Conservation (phyloP, 2,888 invertebrate genomes). For the Dasypolia templi region DNA sequence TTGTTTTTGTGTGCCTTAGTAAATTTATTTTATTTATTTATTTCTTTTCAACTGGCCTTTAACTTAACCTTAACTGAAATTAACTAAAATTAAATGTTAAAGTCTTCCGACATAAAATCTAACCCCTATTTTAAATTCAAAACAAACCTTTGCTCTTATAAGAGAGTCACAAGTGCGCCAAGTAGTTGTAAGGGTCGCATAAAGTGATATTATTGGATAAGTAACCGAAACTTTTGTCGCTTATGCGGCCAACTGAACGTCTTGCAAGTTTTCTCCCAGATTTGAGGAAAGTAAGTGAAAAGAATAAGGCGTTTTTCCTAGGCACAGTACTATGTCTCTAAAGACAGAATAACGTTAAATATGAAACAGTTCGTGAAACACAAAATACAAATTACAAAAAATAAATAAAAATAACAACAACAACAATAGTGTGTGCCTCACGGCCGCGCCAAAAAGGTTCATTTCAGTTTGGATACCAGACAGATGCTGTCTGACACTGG, state of each 20-base stretch:
- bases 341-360: too few relatives aligned
- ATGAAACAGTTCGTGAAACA: too few relatives aligned
- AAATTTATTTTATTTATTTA: too few relatives aligned
- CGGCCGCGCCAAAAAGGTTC: too few relatives aligned
- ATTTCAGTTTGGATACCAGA: too few relatives aligned
- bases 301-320: slow-evolving; percentile 21
- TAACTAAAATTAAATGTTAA: slow-evolving; percentile 15
- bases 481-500: too few relatives aligned
- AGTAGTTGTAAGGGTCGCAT: slow-evolving; percentile 70
- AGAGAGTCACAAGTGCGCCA: slow-evolving; percentile 65
- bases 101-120: slow-evolving; percentile 24
- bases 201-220: slow-evolving; percentile 73
- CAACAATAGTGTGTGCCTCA: too few relatives aligned
- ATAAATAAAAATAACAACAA: too few relatives aligned
- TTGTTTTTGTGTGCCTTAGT: too few relatives aligned
- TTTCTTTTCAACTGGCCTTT: too few relatives aligned
- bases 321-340: too few relatives aligned
- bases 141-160: slow-evolving; percentile 56
- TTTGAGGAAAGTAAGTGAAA: slow-evolving; percentile 38
- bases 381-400: too few relatives aligned
- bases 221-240: slow-evolving; percentile 70
- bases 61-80: not conserved
- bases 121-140: slow-evolving; percentile 52
- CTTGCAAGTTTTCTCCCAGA: slow-evolving; percentile 62
- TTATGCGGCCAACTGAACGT: slow-evolving; percentile 56